Percentiles rank a stretch among this genome's conserved stretches.
Evolutionary conservation across 92 coral and sea anemone species (phyloP).

Genomic region (Phenganax marumi): DNA sequence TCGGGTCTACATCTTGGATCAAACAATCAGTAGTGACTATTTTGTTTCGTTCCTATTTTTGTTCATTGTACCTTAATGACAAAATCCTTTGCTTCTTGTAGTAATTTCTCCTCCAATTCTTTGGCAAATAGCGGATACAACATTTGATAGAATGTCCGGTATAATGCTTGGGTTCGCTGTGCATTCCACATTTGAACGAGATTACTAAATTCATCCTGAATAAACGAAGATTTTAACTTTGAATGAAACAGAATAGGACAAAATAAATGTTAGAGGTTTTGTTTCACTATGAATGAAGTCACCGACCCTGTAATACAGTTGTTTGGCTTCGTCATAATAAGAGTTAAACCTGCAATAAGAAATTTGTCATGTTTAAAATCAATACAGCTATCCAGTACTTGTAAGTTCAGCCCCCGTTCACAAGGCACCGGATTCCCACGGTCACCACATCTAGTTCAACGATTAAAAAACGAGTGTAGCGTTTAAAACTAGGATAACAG

Average conservation of each 20-base stretch:
- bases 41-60: too few species aligned
- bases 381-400: background rate
- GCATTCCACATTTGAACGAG: slow-evolving; percentile 97
- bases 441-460: too few species aligned
- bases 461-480: too few species aligned
- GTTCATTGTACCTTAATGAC: slow-evolving; percentile 63
- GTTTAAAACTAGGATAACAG: too few species aligned
- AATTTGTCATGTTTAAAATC: background rate
- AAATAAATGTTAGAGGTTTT: background rate
- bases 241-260: background rate
- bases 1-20: background rate
- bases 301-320: slow-evolving; percentile 90
- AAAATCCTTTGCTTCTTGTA: slow-evolving; percentile 82
- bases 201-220: slow-evolving; percentile 95
- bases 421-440: too few species aligned
- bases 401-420: too few species aligned
- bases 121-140: slow-evolving; percentile 86
- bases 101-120: slow-evolving; percentile 79
- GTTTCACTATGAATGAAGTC: background rate
- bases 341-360: slow-evolving; percentile 62
- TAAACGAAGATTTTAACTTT: slow-evolving; percentile 5
- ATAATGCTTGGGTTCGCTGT: slow-evolving; percentile 82
- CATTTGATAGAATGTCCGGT: slow-evolving; percentile 87
- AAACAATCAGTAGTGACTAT: too few species aligned
- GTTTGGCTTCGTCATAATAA: slow-evolving; percentile 93